phyloP scores from a whole-genome alignment of 2,888 invertebrate species.

The Cyaniris semiargus region DNA sequence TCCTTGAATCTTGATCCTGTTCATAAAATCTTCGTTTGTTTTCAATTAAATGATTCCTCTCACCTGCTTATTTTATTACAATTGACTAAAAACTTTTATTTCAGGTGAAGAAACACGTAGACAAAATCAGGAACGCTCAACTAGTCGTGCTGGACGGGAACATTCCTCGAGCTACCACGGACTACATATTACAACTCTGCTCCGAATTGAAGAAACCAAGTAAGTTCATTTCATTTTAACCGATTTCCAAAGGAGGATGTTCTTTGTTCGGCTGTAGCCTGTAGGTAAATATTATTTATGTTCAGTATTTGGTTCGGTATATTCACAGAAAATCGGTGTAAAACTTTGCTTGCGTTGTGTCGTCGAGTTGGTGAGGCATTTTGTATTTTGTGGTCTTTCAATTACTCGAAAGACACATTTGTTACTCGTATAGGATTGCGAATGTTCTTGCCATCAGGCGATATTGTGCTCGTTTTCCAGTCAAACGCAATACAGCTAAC shows the following conservation, averaged over 20 bases:
- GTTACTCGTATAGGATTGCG: not conserved
- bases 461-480: not conserved
- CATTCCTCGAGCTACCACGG: constrained; percentile 84
- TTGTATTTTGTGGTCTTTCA: too few species aligned
- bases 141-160: constrained; percentile 94
- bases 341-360: not conserved
- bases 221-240: constrained; percentile 58
- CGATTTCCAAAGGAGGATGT: not conserved
- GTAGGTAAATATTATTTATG: too few species aligned
- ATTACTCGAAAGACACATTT: not conserved
- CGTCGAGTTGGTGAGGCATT: too few species aligned
- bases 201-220: constrained; percentile 83
- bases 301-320: too few species aligned
- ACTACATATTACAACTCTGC: constrained; percentile 82
- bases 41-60: too few species aligned
- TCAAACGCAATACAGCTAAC: not conserved
- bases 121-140: constrained; percentile 82
- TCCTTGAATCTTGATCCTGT: too few species aligned
- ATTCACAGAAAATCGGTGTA: not conserved
- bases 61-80: too few species aligned
- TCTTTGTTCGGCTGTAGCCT: not conserved
- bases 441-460: not conserved
- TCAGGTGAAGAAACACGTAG: constrained; percentile 68
- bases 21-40: too few species aligned
- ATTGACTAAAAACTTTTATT: too few species aligned